Conservation (phyloP, 1,140 invertebrate species). For the Rhyzopertha dominica region DNA sequence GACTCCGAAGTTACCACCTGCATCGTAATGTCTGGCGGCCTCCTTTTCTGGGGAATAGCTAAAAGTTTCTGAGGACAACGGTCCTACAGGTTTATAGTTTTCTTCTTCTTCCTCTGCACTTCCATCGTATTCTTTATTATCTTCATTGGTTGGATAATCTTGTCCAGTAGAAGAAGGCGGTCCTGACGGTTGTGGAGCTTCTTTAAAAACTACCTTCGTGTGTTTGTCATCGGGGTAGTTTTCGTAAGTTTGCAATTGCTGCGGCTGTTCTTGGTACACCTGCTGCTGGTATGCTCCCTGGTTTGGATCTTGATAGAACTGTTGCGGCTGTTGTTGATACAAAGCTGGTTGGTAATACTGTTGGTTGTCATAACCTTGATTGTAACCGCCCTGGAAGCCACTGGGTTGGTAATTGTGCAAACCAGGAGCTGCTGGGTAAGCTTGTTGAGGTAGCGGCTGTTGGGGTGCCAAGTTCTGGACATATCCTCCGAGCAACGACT, state of each 20-base stretch:
- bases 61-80: too few species aligned
- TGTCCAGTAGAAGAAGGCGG: too few species aligned
- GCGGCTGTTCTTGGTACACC: neutral
- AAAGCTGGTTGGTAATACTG: conserved; percentile 16
- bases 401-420: conserved; percentile 16
- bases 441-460: conserved; percentile 13
- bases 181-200: too few species aligned
- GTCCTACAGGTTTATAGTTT: too few species aligned
- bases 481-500: conserved; percentile 38
- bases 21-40: too few species aligned
- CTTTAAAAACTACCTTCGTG: conserved; percentile 16
- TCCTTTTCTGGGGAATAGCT: too few species aligned
- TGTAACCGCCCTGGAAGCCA: conserved; percentile 42
- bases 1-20: too few species aligned
- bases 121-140: too few species aligned
- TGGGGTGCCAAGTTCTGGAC: conserved; percentile 26
- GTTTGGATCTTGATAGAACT: too few species aligned
- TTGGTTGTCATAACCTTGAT: conserved; percentile 13
- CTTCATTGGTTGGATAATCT: too few species aligned
- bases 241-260: conserved; percentile 16
- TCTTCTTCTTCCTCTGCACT: too few species aligned
- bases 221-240: conserved; percentile 13
- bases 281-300: neutral
- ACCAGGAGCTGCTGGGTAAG: conserved; percentile 8
- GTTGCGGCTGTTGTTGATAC: neutral